Base-by-base conservation (phyloP, 1,140 invertebrate genomes). In the Platyscapa corneri region DNA sequence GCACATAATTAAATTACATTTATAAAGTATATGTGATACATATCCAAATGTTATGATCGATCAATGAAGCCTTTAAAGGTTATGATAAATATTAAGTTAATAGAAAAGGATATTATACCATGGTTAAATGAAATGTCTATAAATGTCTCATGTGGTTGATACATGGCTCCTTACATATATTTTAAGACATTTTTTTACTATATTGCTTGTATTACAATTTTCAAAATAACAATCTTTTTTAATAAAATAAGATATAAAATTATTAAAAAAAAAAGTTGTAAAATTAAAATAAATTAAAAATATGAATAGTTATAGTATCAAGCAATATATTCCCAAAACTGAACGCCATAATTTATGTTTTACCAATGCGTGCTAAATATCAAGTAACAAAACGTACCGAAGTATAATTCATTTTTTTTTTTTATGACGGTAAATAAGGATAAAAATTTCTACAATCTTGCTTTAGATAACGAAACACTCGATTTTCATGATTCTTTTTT, bases 1-100 rank as follows among this genome's bases (percentile, higher is more conserved):
- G 88, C 64, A 87, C 20, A 75, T 90, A 90, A 90, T 92, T 91
- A 89, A 89, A 91, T 90, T 88, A 89, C 86, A 89, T 79, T 80
- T 37, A 83, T 89, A 82, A n/a, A 34, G 30, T 32, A 81, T 56
- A 70, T 1, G 67, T 56, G 27, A 82, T 20, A 20, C 10, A 34
- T 53, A 49, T 60, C 10, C 23, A 74, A 86, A 82, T 86, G 80
- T 86, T 86, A 86, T 87, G 87, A 86, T 86, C 74, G 65, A 87
- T 87, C 83, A 83, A 83, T 75, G 78, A 86, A 87, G 86, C 72
- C 75, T 86, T 87, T 83, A 77, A 64, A 56, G 64, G 87, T 76
- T 53, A 70, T 78, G 46, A 14, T 85, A 56, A 56, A 60, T 34
- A 39, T 49, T 76, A 49, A 70, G 20, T 77, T 30, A 1, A 65